Conservation (phyloP, 2,113 vertebrate genomes). For the Puntigrus tetrazona region DNA sequence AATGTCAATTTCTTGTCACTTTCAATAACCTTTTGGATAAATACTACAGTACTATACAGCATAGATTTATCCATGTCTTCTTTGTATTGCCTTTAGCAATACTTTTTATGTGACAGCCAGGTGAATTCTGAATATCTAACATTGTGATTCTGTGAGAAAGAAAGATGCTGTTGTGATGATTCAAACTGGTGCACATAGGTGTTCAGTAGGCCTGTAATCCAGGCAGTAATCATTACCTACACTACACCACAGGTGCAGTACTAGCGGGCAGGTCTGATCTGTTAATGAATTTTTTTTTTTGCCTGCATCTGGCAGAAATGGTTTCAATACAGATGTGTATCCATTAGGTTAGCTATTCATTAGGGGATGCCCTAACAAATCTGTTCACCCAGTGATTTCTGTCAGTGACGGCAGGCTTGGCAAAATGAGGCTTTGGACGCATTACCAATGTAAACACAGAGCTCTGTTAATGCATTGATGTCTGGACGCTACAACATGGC, state of each 20-base stretch:
- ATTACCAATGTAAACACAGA: conserved; percentile 68
- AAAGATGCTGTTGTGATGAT: neutral
- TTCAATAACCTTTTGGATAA: neutral
- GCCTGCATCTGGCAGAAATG: neutral
- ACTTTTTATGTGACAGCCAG: neutral
- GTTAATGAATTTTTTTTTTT: neutral
- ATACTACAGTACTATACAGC: neutral
- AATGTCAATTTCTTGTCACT: conserved; percentile 1
- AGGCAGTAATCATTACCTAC: neutral
- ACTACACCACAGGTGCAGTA: neutral
- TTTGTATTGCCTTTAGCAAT: neutral
- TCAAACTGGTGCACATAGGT: neutral
- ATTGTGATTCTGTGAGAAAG: neutral
- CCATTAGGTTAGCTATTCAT: conserved; percentile 17
- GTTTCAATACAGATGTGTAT: conserved; percentile 20
- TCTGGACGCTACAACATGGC: conserved; percentile 62
- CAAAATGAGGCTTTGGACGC: conserved; percentile 60
- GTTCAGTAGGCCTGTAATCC: neutral
- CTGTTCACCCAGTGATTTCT: conserved; percentile 16
- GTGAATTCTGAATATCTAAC: neutral
- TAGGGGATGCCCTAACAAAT: conserved; percentile 26
- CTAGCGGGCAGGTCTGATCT: neutral
- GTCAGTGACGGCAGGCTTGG: conserved; percentile 55
- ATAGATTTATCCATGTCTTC: neutral
- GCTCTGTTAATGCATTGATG: conserved; percentile 56